Evolutionary conservation across 1,140 invertebrate species (phyloP).

Genomic region (Macrocentrus cingulum): DNA sequence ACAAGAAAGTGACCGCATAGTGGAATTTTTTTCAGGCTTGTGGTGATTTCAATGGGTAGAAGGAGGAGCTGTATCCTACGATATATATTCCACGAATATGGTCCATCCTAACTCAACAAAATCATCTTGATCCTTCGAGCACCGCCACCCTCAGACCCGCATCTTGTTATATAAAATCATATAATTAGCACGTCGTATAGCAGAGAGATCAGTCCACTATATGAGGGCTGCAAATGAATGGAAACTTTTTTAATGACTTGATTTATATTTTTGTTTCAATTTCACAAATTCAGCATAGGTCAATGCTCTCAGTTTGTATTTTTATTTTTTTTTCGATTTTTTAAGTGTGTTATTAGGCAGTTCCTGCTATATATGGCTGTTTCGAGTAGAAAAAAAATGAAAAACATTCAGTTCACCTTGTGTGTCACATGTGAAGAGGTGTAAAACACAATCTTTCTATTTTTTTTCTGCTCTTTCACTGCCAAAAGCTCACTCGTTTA

Average conservation of each 20-base stretch:
- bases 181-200: slow-evolving; percentile 57
- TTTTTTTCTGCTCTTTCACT: too few species aligned
- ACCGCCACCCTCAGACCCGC: slow-evolving; percentile 36
- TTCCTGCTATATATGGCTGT: too few species aligned
- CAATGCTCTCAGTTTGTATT: too few species aligned
- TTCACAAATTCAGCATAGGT: too few species aligned
- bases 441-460: too few species aligned
- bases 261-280: too few species aligned
- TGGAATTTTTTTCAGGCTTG: slow-evolving; percentile 3
- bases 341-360: too few species aligned
- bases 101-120: neutral
- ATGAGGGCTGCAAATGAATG: slow-evolving; percentile 41
- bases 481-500: neutral
- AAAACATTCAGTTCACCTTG: neutral
- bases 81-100: slow-evolving; percentile 20
- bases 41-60: slow-evolving; percentile 12
- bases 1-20: slow-evolving; percentile 25
- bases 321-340: too few species aligned
- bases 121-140: neutral
- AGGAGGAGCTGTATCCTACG: neutral
- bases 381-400: too few species aligned
- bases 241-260: neutral
- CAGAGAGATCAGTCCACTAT: slow-evolving; percentile 40
- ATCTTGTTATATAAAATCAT: slow-evolving; percentile 55
- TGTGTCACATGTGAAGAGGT: neutral